These are phyloP conservation scores for Cyphomyrmex costatus DNA, from an alignment of 1,140 invertebrate species.

Conservation along the genomic window DNA sequence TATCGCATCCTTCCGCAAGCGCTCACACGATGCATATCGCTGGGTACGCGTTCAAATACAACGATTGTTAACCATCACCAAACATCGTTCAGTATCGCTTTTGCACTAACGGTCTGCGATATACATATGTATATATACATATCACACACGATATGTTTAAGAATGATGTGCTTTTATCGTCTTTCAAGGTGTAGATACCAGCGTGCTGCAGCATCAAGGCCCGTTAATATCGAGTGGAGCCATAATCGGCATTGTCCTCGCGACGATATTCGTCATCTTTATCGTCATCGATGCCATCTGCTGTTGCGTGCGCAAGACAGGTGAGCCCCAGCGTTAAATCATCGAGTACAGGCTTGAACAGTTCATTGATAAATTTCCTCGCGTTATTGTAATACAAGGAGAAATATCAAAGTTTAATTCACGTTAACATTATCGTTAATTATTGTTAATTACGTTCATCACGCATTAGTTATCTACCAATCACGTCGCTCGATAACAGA, in stretches of 20 bases:
- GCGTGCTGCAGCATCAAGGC: conserved; percentile 87
- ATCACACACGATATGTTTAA: conserved; percentile 17
- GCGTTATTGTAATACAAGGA: neutral
- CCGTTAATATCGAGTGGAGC: conserved; percentile 91
- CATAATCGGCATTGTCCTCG: conserved; percentile 93
- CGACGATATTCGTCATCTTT: conserved; percentile 91
- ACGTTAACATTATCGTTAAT: conserved; percentile 11
- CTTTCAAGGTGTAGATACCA: conserved; percentile 88
- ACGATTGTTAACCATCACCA: conserved; percentile 79
- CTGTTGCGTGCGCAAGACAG: conserved; percentile 89
- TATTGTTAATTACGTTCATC: neutral
- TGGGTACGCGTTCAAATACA: neutral
- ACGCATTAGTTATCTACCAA: neutral
- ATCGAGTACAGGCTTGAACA: neutral
- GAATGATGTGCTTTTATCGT: conserved; percentile 71
- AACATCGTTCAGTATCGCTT: conserved; percentile 84
- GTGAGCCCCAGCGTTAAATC: conserved; percentile 77
- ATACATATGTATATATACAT: conserved; percentile 17
- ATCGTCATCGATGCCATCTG: conserved; percentile 93
- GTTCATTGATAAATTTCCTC: conserved; percentile 4
- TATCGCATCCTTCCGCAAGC: neutral
- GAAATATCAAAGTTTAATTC: conserved; percentile 6
- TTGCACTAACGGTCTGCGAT: conserved; percentile 84
- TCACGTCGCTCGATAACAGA: conserved; percentile 1
- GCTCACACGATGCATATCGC: neutral